Evolutionary conservation across 1,140 invertebrate genomes (phyloP).

Genomic region (Drosophila nasuta): DNA sequence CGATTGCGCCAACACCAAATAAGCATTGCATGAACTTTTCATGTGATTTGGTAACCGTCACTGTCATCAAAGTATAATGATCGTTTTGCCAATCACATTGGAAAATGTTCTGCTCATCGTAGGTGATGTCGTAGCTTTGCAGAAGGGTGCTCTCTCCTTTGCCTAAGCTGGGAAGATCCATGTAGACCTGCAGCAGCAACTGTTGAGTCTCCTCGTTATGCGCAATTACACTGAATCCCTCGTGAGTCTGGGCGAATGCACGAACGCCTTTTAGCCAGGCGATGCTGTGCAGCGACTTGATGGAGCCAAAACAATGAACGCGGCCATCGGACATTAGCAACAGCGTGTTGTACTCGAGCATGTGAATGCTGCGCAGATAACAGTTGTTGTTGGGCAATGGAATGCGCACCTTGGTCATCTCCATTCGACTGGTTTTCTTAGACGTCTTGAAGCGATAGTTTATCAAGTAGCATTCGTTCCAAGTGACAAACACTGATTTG

Average conservation of each 20-base stretch:
- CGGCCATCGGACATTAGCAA: conserved; percentile 68
- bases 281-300: conserved; percentile 65
- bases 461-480: conserved; percentile 74
- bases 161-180: conserved; percentile 64
- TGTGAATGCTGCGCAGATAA: conserved; percentile 53
- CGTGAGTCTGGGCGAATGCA: conserved; percentile 46
- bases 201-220: conserved; percentile 31
- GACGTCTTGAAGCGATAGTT: conserved; percentile 74
- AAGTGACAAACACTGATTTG: conserved; percentile 74
- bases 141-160: conserved; percentile 50
- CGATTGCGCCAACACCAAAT: conserved; percentile 32
- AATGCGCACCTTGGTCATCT: conserved; percentile 68
- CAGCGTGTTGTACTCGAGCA: conserved; percentile 73
- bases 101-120: conserved; percentile 72
- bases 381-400: conserved; percentile 45
- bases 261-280: conserved; percentile 65
- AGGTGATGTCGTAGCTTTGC: conserved; percentile 69
- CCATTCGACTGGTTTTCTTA: conserved; percentile 39
- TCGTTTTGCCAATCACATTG: conserved; percentile 66
- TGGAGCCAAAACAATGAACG: conserved; percentile 72
- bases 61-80: conserved; percentile 52
- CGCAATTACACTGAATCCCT: conserved; percentile 70
- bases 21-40: conserved; percentile 60
- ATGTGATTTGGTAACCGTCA: conserved; percentile 48
- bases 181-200: conserved; percentile 62